Percentiles rank a stretch among this genome's conserved stretches.
These are phyloP conservation scores for Cheiracanthium punctorium DNA, from an alignment of 2,888 invertebrate species.

Conservation along the genomic window DNA sequence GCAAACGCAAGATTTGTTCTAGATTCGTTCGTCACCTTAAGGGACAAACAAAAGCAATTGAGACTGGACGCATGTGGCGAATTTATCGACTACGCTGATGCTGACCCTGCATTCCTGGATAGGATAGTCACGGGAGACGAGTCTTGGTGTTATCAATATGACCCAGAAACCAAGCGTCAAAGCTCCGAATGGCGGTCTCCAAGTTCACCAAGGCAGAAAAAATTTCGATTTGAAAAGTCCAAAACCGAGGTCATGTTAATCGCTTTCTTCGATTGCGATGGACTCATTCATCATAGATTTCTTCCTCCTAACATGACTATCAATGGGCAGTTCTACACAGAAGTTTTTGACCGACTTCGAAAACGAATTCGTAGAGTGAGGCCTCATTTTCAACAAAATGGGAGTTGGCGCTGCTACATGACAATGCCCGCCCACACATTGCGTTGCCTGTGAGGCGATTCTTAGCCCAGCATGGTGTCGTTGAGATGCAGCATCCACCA, in stretches of 20 bases:
- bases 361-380: not conserved
- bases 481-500: not conserved
- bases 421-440: not conserved
- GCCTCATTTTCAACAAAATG: not conserved
- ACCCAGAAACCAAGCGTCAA: not conserved
- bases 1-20: slow-evolving; percentile 19
- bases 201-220: not conserved
- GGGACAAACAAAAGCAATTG: not conserved
- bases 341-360: not conserved
- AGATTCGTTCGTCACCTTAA: not conserved
- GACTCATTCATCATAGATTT: not conserved
- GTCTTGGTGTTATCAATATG: not conserved
- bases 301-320: not conserved
- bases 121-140: not conserved
- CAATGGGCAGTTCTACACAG: not conserved
- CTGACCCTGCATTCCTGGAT: not conserved
- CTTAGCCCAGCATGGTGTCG: not conserved
- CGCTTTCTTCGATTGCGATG: slow-evolving; percentile 3
- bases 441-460: not conserved
- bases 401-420: not conserved
- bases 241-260: not conserved
- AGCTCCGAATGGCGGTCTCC: slow-evolving; percentile 8
- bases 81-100: not conserved
- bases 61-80: not conserved
- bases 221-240: not conserved